These are phyloP conservation scores for Tachysurus fulvidraco DNA, from an alignment of 2,113 vertebrate species.

Conservation along the genomic window DNA sequence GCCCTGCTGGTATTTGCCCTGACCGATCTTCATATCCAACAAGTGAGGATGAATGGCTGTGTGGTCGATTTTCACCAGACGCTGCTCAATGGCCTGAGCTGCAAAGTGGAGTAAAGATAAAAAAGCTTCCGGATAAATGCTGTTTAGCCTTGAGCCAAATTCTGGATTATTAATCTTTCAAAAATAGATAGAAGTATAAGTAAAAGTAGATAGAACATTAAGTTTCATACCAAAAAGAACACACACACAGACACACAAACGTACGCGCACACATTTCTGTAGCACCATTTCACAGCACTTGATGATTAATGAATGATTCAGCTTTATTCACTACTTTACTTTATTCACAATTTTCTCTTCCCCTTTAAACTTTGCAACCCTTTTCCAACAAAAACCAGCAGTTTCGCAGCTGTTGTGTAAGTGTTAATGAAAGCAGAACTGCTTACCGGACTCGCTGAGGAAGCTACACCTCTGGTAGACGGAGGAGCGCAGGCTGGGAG, in stretches of 20 bases:
- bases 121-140: neutral
- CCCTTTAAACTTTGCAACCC: neutral
- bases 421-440: neutral
- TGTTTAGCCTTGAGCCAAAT: neutral
- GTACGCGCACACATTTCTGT: slow-evolving; percentile 4
- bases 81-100: slow-evolving; percentile 88
- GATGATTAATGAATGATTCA: slow-evolving; percentile 37
- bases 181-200: neutral
- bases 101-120: slow-evolving; percentile 50
- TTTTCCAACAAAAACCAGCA: too few species aligned
- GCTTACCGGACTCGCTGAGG: slow-evolving; percentile 90
- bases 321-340: neutral
- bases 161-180: neutral
- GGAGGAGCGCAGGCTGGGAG: slow-evolving; percentile 91
- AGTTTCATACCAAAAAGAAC: neutral
- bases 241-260: slow-evolving; percentile 15
- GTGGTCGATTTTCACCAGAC: slow-evolving; percentile 93
- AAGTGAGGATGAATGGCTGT: slow-evolving; percentile 95
- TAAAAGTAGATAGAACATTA: too few species aligned
- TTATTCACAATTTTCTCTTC: neutral
- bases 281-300: slow-evolving; percentile 45
- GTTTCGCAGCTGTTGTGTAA: neutral
- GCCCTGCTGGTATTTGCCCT: slow-evolving; percentile 93
- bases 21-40: slow-evolving; percentile 97
- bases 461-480: slow-evolving; percentile 97